phyloP scores from a whole-genome alignment of 2,113 vertebrate species.

The Chaetodon trifascialis region DNA sequence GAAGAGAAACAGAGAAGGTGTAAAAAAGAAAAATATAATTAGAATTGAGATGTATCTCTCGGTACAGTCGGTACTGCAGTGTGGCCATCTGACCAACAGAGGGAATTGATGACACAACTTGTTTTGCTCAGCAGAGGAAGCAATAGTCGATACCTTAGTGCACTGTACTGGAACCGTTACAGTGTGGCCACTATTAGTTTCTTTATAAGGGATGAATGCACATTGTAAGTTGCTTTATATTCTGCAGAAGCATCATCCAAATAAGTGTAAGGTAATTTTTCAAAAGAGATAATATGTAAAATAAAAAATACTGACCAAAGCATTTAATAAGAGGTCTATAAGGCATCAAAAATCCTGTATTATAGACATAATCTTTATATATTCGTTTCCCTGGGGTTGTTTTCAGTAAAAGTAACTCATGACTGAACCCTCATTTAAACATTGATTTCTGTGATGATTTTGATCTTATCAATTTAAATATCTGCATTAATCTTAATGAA shows the following conservation, averaged over 20 bases:
- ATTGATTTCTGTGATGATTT: not conserved
- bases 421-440: not conserved
- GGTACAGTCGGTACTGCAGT: slow-evolving; percentile 2
- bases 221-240: too few relatives aligned
- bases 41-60: not conserved
- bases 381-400: not conserved
- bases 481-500: not conserved
- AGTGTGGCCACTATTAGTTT: not conserved
- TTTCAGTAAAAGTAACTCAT: not conserved
- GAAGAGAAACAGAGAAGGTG: not conserved
- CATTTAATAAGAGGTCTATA: not conserved
- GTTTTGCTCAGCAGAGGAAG: not conserved
- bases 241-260: not conserved
- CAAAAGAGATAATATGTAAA: not conserved
- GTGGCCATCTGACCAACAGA: slow-evolving; percentile 20
- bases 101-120: slow-evolving; percentile 12
- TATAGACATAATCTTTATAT: not conserved
- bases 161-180: not conserved
- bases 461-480: not conserved
- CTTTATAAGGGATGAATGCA: not conserved
- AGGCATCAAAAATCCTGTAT: not conserved
- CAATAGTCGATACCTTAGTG: not conserved
- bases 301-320: not conserved
- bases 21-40: not conserved
- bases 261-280: not conserved